phyloP scores from a whole-genome alignment of 53 echinoderm and acorn worm genomes.

The Patiria pectinifera region DNA sequence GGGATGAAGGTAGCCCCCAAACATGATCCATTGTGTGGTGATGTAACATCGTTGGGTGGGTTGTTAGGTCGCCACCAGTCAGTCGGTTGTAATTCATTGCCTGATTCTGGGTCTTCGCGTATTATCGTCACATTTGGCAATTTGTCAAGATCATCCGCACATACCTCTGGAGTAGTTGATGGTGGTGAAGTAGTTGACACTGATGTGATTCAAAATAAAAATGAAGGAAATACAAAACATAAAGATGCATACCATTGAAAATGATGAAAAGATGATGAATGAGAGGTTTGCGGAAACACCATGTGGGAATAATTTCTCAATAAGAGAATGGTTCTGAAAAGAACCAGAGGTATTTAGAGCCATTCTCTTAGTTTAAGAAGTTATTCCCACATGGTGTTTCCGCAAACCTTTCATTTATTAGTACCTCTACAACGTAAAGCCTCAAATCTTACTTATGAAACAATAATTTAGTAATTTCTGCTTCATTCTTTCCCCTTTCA shows the following conservation, averaged over 20 bases:
- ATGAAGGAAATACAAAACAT: background rate
- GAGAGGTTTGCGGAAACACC: too few species aligned
- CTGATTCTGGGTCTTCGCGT: background rate
- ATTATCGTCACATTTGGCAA: background rate
- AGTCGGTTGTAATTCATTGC: background rate
- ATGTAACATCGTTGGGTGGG: background rate
- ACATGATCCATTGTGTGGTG: background rate
- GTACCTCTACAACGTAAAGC: too few species aligned
- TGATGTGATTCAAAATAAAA: background rate
- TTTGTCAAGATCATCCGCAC: constrained; percentile 8
- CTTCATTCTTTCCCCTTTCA: background rate
- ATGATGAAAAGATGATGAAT: too few species aligned
- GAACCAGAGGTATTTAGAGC: too few species aligned
- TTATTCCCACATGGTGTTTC: too few species aligned
- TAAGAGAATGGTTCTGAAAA: too few species aligned
- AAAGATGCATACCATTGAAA: background rate
- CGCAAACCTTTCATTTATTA: too few species aligned
- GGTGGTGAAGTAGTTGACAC: background rate
- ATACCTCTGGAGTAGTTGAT: constrained; percentile 19
- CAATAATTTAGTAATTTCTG: too few species aligned
- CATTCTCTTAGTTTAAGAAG: too few species aligned
- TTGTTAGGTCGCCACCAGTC: background rate
- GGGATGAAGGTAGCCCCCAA: background rate
- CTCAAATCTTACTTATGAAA: too few species aligned
- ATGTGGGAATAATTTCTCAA: too few species aligned